phyloP scores from a whole-genome alignment of 2,888 invertebrate genomes.

The Bellardia bayeri region DNA sequence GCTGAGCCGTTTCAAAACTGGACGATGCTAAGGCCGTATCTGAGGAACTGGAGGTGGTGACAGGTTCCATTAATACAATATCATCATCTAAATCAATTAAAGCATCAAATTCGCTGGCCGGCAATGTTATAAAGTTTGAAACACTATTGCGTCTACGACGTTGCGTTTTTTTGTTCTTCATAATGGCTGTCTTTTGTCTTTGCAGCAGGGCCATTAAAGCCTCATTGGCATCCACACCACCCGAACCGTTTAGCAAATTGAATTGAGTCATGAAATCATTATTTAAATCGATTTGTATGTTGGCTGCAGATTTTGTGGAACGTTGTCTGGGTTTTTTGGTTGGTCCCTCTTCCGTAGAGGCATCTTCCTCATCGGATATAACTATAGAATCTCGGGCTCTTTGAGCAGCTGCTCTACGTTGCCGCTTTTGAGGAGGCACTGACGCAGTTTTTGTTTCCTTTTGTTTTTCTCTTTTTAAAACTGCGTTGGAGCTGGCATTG shows the following conservation, averaged over 20 bases:
- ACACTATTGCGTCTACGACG: slow-evolving; percentile 76
- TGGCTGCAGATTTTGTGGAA: slow-evolving; percentile 47
- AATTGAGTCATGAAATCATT: slow-evolving; percentile 69
- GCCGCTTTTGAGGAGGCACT: slow-evolving; percentile 54
- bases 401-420: slow-evolving; percentile 60
- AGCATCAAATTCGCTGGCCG: slow-evolving; percentile 74
- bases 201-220: slow-evolving; percentile 79
- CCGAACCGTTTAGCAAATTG: slow-evolving; percentile 66
- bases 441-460: slow-evolving; percentile 44
- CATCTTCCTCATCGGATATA: slow-evolving; percentile 77
- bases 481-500: slow-evolving; percentile 5
- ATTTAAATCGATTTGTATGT: slow-evolving; percentile 70
- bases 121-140: slow-evolving; percentile 68
- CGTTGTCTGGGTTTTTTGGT: slow-evolving; percentile 67
- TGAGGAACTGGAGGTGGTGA: slow-evolving; percentile 67
- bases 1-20: neutral
- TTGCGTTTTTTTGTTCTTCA: slow-evolving; percentile 57
- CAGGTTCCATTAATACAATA: slow-evolving; percentile 80
- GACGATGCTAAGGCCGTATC: slow-evolving; percentile 20
- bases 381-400: slow-evolving; percentile 74
- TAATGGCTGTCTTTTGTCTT: slow-evolving; percentile 78
- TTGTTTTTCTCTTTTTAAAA: slow-evolving; percentile 62
- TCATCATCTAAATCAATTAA: slow-evolving; percentile 78
- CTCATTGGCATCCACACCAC: slow-evolving; percentile 76
- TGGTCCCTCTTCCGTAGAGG: slow-evolving; percentile 9